These are phyloP conservation scores for Calypte anna DNA, from an alignment of 2,113 vertebrate genomes.

Conservation along the genomic window DNA sequence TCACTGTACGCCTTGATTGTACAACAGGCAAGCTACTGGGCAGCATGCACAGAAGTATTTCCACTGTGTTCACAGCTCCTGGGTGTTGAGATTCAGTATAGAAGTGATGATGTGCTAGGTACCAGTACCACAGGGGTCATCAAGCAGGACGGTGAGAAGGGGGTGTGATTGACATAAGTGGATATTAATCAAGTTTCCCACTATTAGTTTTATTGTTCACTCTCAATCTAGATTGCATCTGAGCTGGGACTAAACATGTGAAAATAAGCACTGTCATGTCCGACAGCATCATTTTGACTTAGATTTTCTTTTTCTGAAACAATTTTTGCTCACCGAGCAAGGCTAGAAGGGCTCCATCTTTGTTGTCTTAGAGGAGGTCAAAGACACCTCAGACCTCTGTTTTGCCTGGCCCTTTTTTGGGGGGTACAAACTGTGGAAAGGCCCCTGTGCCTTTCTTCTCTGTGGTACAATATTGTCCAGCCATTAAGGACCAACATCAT, in stretches of 20 bases:
- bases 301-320: background rate
- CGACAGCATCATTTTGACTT: background rate
- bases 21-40: background rate
- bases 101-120: background rate
- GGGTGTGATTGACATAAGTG: background rate
- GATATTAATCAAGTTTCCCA: background rate
- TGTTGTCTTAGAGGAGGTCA: background rate
- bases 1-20: background rate
- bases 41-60: background rate
- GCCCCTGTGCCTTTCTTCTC: background rate
- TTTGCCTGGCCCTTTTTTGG: background rate
- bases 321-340: background rate
- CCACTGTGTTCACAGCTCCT: background rate
- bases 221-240: background rate
- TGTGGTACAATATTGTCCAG: background rate
- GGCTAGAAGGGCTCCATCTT: background rate
- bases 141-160: background rate
- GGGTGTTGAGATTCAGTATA: background rate
- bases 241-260: background rate
- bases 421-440: background rate
- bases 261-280: background rate
- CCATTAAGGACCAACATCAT: background rate
- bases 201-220: background rate
- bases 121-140: background rate
- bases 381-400: background rate